These are phyloP conservation scores for Dorcus parallelipipedus DNA, from an alignment of 2,888 invertebrate genomes.

Conservation along the genomic window DNA sequence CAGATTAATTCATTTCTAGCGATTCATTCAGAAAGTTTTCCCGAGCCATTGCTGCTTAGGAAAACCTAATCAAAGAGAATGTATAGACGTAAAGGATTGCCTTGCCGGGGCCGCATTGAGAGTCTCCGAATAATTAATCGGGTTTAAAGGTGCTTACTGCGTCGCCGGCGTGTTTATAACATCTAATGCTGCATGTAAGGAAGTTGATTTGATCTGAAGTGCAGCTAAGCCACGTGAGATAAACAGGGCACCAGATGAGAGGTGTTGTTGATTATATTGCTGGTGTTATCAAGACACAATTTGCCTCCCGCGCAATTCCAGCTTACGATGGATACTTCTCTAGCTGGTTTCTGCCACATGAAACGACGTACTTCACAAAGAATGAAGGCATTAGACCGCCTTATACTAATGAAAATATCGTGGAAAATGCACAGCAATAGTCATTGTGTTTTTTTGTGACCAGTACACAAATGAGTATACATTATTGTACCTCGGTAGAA, in stretches of 20 bases:
- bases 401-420: too few relatives aligned
- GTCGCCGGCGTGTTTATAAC: too few relatives aligned
- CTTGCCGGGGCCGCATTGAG: background rate
- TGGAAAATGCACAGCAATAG: too few relatives aligned
- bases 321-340: background rate
- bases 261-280: slow-evolving; percentile 1
- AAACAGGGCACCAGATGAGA: background rate
- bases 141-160: too few relatives aligned
- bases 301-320: background rate
- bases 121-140: too few relatives aligned
- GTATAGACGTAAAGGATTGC: background rate
- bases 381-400: background rate
- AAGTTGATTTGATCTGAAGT: too few relatives aligned
- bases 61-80: background rate
- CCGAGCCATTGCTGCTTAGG: background rate
- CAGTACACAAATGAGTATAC: too few relatives aligned
- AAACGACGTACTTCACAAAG: background rate
- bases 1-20: background rate
- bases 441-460: too few relatives aligned
- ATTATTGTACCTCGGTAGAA: too few relatives aligned
- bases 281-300: background rate
- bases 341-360: background rate
- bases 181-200: too few relatives aligned
- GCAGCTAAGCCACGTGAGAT: too few relatives aligned
- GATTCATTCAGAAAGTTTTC: background rate